Evolutionary conservation across 2,797 vertebrate species (phyloP).

Genomic region (Molossus molossus): DNA sequence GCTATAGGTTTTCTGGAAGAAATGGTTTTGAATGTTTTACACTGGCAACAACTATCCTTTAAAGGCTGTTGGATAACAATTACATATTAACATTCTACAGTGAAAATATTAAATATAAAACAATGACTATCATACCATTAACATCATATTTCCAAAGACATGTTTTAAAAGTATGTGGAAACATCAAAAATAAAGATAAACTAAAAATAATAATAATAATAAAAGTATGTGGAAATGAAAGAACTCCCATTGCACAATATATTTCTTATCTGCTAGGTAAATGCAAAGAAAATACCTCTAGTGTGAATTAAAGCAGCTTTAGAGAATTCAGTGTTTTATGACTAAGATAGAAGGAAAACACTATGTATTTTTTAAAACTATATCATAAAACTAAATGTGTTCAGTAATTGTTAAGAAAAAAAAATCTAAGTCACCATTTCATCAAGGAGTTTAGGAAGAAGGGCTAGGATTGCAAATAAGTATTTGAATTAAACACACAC

Average conservation of each 20-base stretch:
- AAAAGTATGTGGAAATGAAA: conserved; percentile 46
- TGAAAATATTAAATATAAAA: conserved; percentile 57
- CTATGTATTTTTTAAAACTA: neutral
- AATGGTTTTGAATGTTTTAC: conserved; percentile 6
- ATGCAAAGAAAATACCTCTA: conserved; percentile 9
- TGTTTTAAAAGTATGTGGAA: conserved; percentile 28
- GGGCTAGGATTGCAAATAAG: neutral
- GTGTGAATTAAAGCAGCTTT: neutral
- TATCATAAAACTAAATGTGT: conserved; percentile 11
- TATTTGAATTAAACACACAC: neutral
- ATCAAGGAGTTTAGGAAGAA: neutral
- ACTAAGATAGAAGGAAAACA: conserved; percentile 50
- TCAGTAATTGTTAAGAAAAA: conserved; percentile 35
- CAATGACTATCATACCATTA: neutral
- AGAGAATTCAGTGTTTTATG: conserved; percentile 58
- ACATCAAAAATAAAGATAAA: neutral
- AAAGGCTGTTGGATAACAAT: neutral
- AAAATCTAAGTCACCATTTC: conserved; percentile 36
- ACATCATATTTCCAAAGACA: conserved; percentile 47
- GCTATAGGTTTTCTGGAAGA: conserved; percentile 51
- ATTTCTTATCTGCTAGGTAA: conserved; percentile 14
- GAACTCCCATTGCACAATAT: conserved; percentile 18
- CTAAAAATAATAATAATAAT: neutral
- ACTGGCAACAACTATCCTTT: neutral
- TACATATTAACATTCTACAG: conserved; percentile 14